Evolutionary conservation across 2,113 vertebrate genomes (phyloP).

Genomic region (Cavia porcellus): DNA sequence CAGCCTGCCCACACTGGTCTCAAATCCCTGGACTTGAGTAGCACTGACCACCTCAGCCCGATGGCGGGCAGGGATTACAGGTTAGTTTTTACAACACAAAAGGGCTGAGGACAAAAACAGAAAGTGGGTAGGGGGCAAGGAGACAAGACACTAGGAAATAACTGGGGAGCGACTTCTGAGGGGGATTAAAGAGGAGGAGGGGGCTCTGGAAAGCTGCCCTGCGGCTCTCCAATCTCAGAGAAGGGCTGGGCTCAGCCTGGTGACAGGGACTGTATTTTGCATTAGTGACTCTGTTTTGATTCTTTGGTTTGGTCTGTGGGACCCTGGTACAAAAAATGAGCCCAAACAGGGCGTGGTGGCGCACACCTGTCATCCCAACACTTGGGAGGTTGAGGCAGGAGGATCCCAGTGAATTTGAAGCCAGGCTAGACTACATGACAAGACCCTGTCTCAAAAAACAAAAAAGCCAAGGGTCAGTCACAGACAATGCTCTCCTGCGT

Average conservation of each 20-base stretch:
- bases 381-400: background rate
- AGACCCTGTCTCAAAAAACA: background rate
- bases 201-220: background rate
- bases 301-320: background rate
- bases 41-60: too few species aligned
- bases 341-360: background rate
- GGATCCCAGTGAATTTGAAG: background rate
- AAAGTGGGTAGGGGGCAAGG: too few species aligned
- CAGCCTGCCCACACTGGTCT: background rate
- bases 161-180: background rate
- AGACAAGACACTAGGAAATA: background rate
- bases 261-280: background rate
- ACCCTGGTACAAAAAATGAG: background rate
- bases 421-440: background rate
- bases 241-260: background rate
- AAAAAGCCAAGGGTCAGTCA: background rate
- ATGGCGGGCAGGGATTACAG: background rate
- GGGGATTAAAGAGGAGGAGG: background rate
- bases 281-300: background rate
- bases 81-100: background rate
- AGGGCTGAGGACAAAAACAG: background rate
- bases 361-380: background rate
- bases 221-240: too few species aligned
- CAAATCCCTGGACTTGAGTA: background rate
- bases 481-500: background rate